phyloP scores from a whole-genome alignment of 1,140 invertebrate genomes.

The Nixonia krombeini region DNA sequence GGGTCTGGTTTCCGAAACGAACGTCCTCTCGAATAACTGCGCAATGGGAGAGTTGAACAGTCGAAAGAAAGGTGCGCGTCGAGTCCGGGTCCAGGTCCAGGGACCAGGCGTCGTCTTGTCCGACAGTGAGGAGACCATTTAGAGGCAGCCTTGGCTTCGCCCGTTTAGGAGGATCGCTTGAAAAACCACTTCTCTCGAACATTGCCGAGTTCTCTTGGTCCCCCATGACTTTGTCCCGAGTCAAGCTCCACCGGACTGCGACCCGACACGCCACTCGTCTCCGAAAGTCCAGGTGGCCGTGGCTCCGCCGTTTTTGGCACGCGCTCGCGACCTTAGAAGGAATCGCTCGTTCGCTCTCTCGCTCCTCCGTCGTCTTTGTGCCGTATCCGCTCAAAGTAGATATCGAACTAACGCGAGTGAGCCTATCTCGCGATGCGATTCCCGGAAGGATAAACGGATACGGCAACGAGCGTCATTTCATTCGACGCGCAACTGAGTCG shows the following conservation, averaged over 20 bases:
- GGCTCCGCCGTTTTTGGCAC: conserved; percentile 58
- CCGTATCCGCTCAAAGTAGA: conserved; percentile 35
- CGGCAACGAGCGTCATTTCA: conserved; percentile 39
- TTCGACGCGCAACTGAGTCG: conserved; percentile 29
- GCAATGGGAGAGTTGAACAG: conserved; percentile 18
- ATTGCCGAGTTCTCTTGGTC: conserved; percentile 23
- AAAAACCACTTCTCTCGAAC: conserved; percentile 57
- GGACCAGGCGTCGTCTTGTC: conserved; percentile 27
- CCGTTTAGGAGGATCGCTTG: conserved; percentile 64
- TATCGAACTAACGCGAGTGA: conserved; percentile 36
- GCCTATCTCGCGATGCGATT: conserved; percentile 44
- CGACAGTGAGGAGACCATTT: conserved; percentile 55
- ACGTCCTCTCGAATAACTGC: conserved; percentile 44
- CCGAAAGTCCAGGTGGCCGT: conserved; percentile 50
- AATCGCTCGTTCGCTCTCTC: conserved; percentile 39
- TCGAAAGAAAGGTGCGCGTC: conserved; percentile 30
- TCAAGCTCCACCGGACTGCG: conserved; percentile 14
- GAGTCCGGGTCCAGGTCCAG: conserved; percentile 27
- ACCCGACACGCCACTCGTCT: conserved; percentile 20
- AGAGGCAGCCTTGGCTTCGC: conserved; percentile 62
- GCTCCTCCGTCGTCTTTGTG: conserved; percentile 25
- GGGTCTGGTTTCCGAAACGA: conserved; percentile 42
- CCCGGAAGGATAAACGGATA: conserved; percentile 47
- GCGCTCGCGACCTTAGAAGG: conserved; percentile 54
- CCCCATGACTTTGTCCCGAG: conserved; percentile 30